Conservation (phyloP, 1,140 invertebrate species). For the Drosophila ambigua region DNA sequence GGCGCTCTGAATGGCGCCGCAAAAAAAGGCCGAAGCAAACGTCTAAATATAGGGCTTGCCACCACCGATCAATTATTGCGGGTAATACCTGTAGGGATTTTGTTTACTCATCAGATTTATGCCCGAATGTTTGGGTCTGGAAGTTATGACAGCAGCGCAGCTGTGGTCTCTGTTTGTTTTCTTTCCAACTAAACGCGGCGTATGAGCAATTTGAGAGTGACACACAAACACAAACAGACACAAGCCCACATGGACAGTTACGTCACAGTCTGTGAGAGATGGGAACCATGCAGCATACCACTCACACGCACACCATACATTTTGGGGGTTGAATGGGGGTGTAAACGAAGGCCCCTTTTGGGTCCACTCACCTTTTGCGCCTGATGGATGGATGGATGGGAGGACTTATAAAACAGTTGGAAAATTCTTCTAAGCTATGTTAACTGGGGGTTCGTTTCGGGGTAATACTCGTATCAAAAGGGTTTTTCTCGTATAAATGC, state of each 20-base stretch:
- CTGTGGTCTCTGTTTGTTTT: constrained; percentile 58
- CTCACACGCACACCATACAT: constrained; percentile 13
- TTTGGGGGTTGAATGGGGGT: neutral
- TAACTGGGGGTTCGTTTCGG: constrained; percentile 23
- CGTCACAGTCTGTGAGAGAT: constrained; percentile 48
- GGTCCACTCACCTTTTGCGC: constrained; percentile 72
- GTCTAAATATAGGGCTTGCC: constrained; percentile 33
- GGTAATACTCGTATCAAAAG: constrained; percentile 47
- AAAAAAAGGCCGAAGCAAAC: neutral
- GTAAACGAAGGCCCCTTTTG: constrained; percentile 33
- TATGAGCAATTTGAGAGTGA: constrained; percentile 66
- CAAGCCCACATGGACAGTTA: constrained; percentile 44
- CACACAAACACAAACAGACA: constrained; percentile 20
- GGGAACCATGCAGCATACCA: constrained; percentile 44
- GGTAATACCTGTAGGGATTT: neutral
- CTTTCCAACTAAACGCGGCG: constrained; percentile 55
- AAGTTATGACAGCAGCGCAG: constrained; percentile 18
- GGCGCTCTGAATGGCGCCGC: constrained; percentile 38
- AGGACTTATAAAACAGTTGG: constrained; percentile 24
- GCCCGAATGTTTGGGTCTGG: constrained; percentile 17
- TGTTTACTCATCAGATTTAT: neutral
- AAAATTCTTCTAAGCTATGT: constrained; percentile 11
- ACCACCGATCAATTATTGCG: constrained; percentile 39
- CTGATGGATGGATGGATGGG: constrained; percentile 16
- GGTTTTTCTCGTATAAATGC: constrained; percentile 53